Evolutionary conservation across 1,140 invertebrate genomes (phyloP).

Genomic region (Apis florea): DNA sequence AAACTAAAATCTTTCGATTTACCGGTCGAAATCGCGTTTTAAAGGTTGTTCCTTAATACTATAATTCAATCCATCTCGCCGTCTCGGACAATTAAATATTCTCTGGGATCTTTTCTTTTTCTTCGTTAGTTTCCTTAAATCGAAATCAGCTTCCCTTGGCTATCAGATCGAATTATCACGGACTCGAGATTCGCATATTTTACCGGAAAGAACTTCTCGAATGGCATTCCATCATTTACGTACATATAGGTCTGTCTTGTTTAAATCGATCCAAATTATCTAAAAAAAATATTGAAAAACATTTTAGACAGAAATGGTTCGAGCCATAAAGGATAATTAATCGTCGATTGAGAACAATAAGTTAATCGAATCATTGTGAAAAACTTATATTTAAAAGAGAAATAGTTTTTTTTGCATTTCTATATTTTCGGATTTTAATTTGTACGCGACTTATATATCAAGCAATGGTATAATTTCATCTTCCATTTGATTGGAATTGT

Average conservation of each 20-base stretch:
- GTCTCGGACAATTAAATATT: conserved; percentile 36
- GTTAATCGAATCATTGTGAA: too few relatives aligned
- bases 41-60: not conserved
- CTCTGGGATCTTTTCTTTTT: not conserved
- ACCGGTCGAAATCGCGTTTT: conserved; percentile 7
- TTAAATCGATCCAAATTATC: too few relatives aligned
- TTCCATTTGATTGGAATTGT: too few relatives aligned
- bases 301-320: too few relatives aligned
- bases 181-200: not conserved
- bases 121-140: conserved; percentile 3
- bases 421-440: too few relatives aligned
- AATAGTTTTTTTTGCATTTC: too few relatives aligned
- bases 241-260: not conserved
- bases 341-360: too few relatives aligned
- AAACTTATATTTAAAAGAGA: too few relatives aligned
- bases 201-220: not conserved
- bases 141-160: conserved; percentile 21
- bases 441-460: too few relatives aligned
- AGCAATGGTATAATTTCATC: too few relatives aligned
- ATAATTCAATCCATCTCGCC: conserved; percentile 19
- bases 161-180: conserved; percentile 20
- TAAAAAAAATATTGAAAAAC: too few relatives aligned
- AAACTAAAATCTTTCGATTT: conserved; percentile 3
- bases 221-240: not conserved
- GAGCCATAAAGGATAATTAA: too few relatives aligned